These are phyloP conservation scores for Tenthredo notha DNA, from an alignment of 2,888 invertebrate genomes.

Conservation along the genomic window DNA sequence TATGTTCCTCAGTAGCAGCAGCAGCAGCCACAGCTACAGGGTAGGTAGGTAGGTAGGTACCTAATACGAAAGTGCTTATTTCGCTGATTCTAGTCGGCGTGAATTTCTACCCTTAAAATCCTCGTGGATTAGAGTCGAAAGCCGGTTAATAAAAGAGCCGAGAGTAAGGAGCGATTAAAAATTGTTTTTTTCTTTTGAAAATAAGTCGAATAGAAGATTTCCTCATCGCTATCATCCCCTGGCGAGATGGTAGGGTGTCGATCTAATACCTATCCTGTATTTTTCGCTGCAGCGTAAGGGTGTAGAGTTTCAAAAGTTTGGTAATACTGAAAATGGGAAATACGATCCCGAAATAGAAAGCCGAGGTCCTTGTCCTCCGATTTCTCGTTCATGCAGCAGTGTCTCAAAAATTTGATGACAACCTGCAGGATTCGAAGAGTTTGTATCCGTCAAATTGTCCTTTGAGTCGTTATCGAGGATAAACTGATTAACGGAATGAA, in stretches of 20 bases:
- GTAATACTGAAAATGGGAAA: slow-evolving; percentile 45
- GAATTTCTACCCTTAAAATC: not conserved
- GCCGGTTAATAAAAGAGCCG: not conserved
- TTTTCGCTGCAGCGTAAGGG: not conserved
- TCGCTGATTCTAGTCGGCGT: not conserved
- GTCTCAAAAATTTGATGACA: not conserved
- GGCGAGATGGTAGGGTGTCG: not conserved
- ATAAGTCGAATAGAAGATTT: not conserved
- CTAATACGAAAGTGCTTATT: not conserved
- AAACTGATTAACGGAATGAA: not conserved
- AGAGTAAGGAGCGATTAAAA: not conserved
- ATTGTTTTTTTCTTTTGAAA: not conserved
- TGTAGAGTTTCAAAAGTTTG: slow-evolving; percentile 57
- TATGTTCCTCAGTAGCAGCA: not conserved
- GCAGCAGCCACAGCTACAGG: not conserved
- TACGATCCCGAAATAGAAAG: slow-evolving; percentile 16
- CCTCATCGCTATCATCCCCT: not conserved
- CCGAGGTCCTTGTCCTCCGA: not conserved
- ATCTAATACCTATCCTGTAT: not conserved
- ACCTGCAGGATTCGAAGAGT: not conserved
- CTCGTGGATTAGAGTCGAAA: not conserved
- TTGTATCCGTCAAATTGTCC: too few species aligned
- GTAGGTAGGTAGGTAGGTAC: not conserved
- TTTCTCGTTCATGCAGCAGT: not conserved
- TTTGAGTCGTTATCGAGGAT: not conserved